Percentiles rank a stretch among this genome's conserved stretches.
These are phyloP conservation scores for Leucophenga montana DNA, from an alignment of 2,888 invertebrate genomes.

Conservation along the genomic window DNA sequence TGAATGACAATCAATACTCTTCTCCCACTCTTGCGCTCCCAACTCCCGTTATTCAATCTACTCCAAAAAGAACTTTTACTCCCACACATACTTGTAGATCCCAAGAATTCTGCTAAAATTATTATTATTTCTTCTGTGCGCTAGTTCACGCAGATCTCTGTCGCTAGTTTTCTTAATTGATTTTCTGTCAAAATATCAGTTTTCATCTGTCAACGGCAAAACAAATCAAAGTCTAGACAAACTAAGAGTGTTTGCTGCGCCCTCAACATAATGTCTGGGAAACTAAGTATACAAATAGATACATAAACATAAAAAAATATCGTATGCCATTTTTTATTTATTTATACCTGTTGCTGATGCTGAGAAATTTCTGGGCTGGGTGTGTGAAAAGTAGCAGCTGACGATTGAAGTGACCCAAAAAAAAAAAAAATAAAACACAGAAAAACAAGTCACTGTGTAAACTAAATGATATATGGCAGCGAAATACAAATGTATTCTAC, in stretches of 20 bases:
- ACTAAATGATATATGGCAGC: too few species aligned
- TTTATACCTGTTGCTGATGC: slow-evolving; percentile 20
- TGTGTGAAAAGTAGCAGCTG: slow-evolving; percentile 55
- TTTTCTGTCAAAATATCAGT: slow-evolving; percentile 20
- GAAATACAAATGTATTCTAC: too few species aligned
- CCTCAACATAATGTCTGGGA: neutral
- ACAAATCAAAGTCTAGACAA: neutral
- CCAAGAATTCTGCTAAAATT: too few species aligned
- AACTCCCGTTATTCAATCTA: too few species aligned
- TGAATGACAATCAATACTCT: too few species aligned
- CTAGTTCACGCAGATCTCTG: neutral
- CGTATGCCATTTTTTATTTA: slow-evolving; percentile 3
- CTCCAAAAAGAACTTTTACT: too few species aligned
- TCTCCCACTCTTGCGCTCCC: too few species aligned
- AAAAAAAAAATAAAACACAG: slow-evolving; percentile 27
- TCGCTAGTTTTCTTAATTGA: neutral
- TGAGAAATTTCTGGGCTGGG: slow-evolving; percentile 4
- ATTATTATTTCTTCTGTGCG: too few species aligned
- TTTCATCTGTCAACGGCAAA: slow-evolving; percentile 6
- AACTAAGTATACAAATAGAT: slow-evolving; percentile 11
- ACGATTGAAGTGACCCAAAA: slow-evolving; percentile 64
- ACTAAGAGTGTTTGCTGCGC: neutral
- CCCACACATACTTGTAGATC: too few species aligned
- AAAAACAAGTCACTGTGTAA: slow-evolving; percentile 28
- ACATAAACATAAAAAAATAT: slow-evolving; percentile 1